These are phyloP conservation scores for Panorpa germanica DNA, from an alignment of 2,888 invertebrate species.

Conservation along the genomic window DNA sequence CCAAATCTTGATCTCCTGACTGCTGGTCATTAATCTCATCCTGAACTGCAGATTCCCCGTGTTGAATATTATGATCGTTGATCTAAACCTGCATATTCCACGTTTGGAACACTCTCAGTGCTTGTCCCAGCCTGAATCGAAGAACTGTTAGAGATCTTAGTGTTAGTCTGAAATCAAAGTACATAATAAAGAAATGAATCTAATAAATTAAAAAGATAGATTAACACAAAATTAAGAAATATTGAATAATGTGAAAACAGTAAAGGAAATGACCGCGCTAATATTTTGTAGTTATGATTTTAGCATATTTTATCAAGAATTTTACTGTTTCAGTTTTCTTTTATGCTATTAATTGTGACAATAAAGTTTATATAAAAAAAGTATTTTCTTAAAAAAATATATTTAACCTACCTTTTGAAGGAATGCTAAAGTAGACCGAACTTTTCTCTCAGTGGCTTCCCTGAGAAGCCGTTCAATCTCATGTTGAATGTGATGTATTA, in stretches of 20 bases:
- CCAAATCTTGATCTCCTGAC: conserved; percentile 6
- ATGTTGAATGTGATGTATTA: conserved; percentile 13
- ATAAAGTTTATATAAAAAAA: too few species aligned
- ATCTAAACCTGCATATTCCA: conserved; percentile 3
- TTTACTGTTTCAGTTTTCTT: too few species aligned
- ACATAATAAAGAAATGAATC: conserved; percentile 8
- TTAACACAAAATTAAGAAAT: too few species aligned
- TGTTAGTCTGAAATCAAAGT: conserved; percentile 10
- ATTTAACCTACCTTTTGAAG: conserved; percentile 12
- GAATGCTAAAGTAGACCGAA: conserved; percentile 13
- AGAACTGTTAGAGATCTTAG: conserved; percentile 8
- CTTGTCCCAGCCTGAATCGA: conserved; percentile 8
- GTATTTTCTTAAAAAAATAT: too few species aligned
- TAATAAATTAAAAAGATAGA: too few species aligned
- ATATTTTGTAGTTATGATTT: too few species aligned
- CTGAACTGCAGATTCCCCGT: conserved; percentile 7
- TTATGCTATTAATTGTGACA: too few species aligned
- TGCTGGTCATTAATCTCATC: conserved; percentile 8
- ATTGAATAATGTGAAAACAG: too few species aligned
- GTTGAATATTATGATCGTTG: conserved; percentile 6
- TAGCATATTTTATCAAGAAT: conserved; percentile 7
- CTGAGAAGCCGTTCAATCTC: conserved; percentile 13
- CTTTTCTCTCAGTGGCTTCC: conserved; percentile 13
- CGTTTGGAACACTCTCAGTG: conserved; percentile 8
- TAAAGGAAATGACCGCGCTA: too few species aligned